Base-by-base conservation (phyloP, 2,888 invertebrate species). In the Monochamus alternatus region DNA sequence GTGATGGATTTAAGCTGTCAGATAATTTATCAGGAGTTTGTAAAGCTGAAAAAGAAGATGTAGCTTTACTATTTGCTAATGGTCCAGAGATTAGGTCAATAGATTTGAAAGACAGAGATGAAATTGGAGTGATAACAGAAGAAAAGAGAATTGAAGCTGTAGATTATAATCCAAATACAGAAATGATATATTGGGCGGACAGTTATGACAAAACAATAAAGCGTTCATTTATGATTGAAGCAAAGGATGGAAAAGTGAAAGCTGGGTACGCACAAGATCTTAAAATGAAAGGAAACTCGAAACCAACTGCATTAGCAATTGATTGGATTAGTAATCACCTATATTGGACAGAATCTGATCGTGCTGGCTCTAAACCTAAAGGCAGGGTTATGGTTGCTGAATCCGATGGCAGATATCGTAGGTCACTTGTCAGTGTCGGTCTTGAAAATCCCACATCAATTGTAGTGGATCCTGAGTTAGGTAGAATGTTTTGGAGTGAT, bases 131-230 rank as follows among this genome's bases (percentile, higher is more conserved):
- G 0, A 93, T 98, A 63, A 91, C 92, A 0, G 93, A 95, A 10
- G 98, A 98, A 87, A 96, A 96, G 87, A 92, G 97, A 68, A 95
- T 99, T 72, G 95, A 97, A 85, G 96, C 97, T 0, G 90, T 99
- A 68, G 99, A 98, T 88, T 96, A 96, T 84, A 96, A 98, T 88
- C 95, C 96, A 0, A 92, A 91, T 75, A 90, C 91, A 31, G 95
- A 97, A 86, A 95, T 97, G 87, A 90, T 99, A 73, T 99, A 97
- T 90, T 99, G 99, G 98, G 96, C 97, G 0, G 98, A 99, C 87
- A 95, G 95, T 80, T 95, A 95, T 85, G 95, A 96, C 77, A 95
- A 95, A 87, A 95, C 95, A 1, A 97, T 98, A 81, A 97, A 97
- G 87, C 92, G 98, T 0, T 97, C 98, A 0, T 96, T 95, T 87